Base-by-base conservation (phyloP, 2,113 vertebrate species). In the Phainopepla nitens region DNA sequence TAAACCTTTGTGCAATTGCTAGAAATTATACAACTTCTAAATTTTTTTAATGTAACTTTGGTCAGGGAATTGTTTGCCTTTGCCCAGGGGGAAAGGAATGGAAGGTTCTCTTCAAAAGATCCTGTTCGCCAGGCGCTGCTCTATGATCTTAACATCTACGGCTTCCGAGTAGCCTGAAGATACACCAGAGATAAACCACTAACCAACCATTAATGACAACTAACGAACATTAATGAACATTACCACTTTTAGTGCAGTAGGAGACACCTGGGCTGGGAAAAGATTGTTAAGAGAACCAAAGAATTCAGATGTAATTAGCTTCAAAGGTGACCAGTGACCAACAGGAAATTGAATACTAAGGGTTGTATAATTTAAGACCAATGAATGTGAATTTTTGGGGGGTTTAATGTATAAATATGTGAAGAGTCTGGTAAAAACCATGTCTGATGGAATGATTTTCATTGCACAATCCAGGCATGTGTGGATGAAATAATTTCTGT, bases 61-160 rank as follows among this genome's bases (percentile, higher is more conserved):
- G 18, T n/a, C 23, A 39, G 49, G 11, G 11, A 62, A 54, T 84
- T 62, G 7, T 54, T 73, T 54, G n/a, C 28, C 49, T 54, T 73
- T 47, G n/a, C 15, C 41, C 15, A 19, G 19, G 18, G 12, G 3
- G 12, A 65, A 33, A 24, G 15, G 13, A 65, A 65, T 23, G 29
- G 8, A 49, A 39, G 15, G 29, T 65, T 49, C 19, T 56, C 29
- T 85, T 75, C 28, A 65, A 24, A 65, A 15, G 6, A 20, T 12
- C 19, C 50, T 56, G 15, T 41, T 56, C 41, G 54, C 19, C 4
- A 22, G 24, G 24, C 0, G 0, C 1, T 1, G 13, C 7, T 39
- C 15, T 6, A 41, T 41, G 29, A 56, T n/a, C 8, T 23, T 24
- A 64, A 28, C 7, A 64, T 45, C 28, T 39, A 15, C 0, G 0